These are phyloP conservation scores for Melinaea marsaeus DNA, from an alignment of 2,888 invertebrate genomes.

Conservation along the genomic window DNA sequence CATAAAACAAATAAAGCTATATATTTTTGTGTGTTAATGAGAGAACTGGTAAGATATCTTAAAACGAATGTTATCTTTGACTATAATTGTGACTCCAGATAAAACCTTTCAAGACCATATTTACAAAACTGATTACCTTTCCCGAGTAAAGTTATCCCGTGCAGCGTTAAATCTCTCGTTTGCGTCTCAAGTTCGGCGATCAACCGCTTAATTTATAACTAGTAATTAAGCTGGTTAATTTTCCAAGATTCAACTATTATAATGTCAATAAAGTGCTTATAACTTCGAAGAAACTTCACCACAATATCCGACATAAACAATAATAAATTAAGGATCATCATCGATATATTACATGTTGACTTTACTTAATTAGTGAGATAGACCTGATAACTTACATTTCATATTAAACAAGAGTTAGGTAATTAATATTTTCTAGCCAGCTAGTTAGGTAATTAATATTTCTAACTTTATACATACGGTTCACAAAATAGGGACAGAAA, in stretches of 20 bases:
- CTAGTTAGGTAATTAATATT: too few species aligned
- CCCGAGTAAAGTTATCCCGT: background rate
- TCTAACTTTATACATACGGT: too few species aligned
- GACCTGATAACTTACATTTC: too few species aligned
- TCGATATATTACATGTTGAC: too few species aligned
- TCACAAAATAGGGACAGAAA: background rate
- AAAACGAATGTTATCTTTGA: too few species aligned
- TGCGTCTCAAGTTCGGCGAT: constrained; percentile 13
- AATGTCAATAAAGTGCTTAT: background rate
- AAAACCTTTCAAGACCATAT: background rate
- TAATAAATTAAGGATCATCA: too few species aligned
- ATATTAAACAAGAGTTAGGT: too few species aligned
- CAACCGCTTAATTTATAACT: constrained; percentile 11
- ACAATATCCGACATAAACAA: background rate
- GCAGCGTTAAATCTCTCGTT: background rate
- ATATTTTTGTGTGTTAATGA: too few species aligned
- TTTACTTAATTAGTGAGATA: too few species aligned
- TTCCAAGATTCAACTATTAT: constrained; percentile 4
- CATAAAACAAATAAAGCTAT: too few species aligned
- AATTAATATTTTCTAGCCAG: too few species aligned
- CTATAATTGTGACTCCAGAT: background rate
- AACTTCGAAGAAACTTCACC: background rate
- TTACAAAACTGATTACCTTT: background rate
- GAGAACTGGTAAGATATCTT: too few species aligned
- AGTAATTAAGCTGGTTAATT: constrained; percentile 10